Evolutionary conservation across 2,797 vertebrate species (phyloP).

Genomic region (Tapirus indicus): DNA sequence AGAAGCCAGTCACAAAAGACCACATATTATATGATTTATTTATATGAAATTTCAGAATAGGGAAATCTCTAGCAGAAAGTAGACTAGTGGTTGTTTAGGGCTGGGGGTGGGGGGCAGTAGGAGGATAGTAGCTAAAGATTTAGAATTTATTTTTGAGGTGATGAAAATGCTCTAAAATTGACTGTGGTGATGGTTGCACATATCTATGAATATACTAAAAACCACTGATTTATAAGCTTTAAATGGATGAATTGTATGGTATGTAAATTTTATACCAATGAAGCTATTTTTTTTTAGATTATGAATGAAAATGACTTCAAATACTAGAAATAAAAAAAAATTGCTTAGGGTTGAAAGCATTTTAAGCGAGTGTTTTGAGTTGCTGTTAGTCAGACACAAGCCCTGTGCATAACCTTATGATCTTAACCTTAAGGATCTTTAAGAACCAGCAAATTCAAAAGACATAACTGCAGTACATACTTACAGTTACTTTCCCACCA

Average conservation of each 20-base stretch:
- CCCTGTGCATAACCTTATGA: neutral
- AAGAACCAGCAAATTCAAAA: neutral
- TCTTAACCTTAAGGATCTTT: neutral
- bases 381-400: neutral
- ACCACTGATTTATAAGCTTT: neutral
- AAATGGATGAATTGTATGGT: neutral
- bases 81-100: neutral
- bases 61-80: neutral
- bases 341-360: neutral
- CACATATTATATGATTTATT: neutral
- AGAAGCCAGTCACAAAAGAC: neutral
- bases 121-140: neutral
- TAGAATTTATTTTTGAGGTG: neutral
- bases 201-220: slow-evolving; percentile 23
- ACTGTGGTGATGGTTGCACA: neutral
- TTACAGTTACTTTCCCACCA: neutral
- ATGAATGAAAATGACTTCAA: slow-evolving; percentile 7
- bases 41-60: neutral
- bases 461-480: neutral
- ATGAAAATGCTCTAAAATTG: neutral
- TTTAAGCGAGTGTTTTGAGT: slow-evolving; percentile 4
- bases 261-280: neutral
- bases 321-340: slow-evolving; percentile 29
- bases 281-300: neutral
- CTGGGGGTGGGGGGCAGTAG: fast-evolving